These are phyloP conservation scores for Pteropus alecto DNA, from an alignment of 2,113 vertebrate genomes.

Conservation along the genomic window DNA sequence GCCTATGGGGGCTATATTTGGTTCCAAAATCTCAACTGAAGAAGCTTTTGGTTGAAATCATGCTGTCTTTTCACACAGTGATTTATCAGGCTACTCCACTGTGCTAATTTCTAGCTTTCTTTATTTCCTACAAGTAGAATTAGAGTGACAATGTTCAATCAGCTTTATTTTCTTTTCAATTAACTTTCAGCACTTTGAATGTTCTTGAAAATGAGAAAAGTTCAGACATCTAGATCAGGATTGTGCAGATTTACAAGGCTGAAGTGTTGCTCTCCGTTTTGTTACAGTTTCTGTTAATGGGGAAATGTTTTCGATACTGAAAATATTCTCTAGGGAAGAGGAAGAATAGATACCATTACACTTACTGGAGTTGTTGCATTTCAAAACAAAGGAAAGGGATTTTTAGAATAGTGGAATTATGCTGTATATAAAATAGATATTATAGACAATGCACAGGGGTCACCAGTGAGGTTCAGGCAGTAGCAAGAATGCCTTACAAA, in stretches of 20 bases:
- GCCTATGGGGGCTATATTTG: constrained; percentile 43
- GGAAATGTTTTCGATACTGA: neutral
- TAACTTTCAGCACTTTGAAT: constrained; percentile 44
- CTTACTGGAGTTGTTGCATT: neutral
- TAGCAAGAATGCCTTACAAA: neutral
- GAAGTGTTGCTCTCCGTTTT: neutral
- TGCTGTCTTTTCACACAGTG: neutral
- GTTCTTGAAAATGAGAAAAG: constrained; percentile 51
- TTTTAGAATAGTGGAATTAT: neutral
- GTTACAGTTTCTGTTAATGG: neutral
- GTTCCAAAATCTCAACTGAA: constrained; percentile 33
- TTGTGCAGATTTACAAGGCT: neutral
- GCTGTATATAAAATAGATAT: too few species aligned
- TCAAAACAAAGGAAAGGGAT: neutral
- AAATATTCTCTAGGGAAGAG: neutral
- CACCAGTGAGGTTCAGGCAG: neutral
- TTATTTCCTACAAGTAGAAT: constrained; percentile 60
- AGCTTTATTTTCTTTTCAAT: constrained; percentile 2
- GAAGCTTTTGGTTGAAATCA: constrained; percentile 42
- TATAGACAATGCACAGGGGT: rapidly evolving
- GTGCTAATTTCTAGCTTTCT: constrained; percentile 51
- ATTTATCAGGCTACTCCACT: constrained; percentile 49
- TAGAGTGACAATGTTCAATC: constrained; percentile 8
- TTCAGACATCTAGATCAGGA: neutral
- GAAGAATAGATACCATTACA: neutral